phyloP scores from a whole-genome alignment of 2,797 vertebrate genomes.

The Arrhamphus sclerolepis region DNA sequence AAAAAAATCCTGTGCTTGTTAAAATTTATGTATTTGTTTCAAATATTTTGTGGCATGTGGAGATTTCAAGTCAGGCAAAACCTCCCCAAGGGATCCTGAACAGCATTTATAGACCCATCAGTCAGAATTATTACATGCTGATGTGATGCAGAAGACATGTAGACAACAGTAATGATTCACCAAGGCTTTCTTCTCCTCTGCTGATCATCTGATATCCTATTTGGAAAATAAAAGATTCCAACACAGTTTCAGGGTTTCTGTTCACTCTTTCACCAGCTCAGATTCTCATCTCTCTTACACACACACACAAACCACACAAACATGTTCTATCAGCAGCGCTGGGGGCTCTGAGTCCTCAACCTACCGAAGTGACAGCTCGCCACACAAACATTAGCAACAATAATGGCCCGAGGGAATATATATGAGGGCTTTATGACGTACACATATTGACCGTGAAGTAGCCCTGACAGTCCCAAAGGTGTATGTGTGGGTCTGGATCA shows the following conservation, averaged over 20 bases:
- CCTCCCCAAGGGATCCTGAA: not conserved
- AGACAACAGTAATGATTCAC: constrained; percentile 1
- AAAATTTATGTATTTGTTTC: too few relatives aligned
- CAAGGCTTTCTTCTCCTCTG: not conserved
- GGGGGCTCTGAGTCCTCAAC: constrained; percentile 30
- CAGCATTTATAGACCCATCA: constrained; percentile 18
- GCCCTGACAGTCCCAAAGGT: constrained; percentile 4
- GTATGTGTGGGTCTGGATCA: not conserved
- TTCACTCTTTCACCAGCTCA: constrained; percentile 7
- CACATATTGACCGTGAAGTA: constrained; percentile 28
- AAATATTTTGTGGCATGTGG: not conserved
- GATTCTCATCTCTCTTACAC: constrained; percentile 16
- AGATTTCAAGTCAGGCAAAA: not conserved
- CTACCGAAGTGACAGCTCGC: constrained; percentile 33
- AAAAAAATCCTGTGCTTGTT: too few relatives aligned
- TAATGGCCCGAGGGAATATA: constrained; percentile 31
- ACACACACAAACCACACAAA: constrained; percentile 3
- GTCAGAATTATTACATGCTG: constrained; percentile 10
- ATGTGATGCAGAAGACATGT: constrained; percentile 1
- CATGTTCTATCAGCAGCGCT: constrained; percentile 29
- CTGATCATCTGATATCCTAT: not conserved
- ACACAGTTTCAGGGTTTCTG: constrained; percentile 18
- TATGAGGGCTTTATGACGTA: constrained; percentile 34
- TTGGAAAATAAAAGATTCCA: not conserved
- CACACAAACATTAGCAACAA: constrained; percentile 24